Percentiles rank a stretch among this genome's conserved stretches.
These are phyloP conservation scores for Bruchidius siliquastri DNA, from an alignment of 2,888 invertebrate species.

Conservation along the genomic window DNA sequence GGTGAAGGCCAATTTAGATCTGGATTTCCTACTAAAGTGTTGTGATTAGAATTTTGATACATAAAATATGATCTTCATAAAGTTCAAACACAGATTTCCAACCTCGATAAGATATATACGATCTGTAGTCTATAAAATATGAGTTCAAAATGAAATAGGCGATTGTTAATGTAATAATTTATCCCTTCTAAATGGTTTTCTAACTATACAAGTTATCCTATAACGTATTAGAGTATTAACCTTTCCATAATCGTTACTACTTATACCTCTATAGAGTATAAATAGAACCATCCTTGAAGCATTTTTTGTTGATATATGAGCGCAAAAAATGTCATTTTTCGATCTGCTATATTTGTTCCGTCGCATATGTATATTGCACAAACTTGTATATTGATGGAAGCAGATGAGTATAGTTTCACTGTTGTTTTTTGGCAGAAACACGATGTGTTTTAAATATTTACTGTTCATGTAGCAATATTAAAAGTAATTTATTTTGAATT, in stretches of 20 bases:
- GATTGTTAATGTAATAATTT: too few relatives aligned
- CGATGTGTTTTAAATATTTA: constrained; percentile 22
- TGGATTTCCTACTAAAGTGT: too few relatives aligned
- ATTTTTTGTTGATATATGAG: background rate
- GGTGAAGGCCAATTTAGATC: too few relatives aligned
- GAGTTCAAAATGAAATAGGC: too few relatives aligned
- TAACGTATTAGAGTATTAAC: background rate
- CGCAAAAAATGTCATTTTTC: background rate
- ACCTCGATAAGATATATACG: too few relatives aligned
- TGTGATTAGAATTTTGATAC: too few relatives aligned
- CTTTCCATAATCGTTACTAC: background rate
- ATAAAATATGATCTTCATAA: too few relatives aligned
- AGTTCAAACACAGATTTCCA: too few relatives aligned
- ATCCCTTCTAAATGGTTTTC: too few relatives aligned
- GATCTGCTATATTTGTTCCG: background rate
- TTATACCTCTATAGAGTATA: too few relatives aligned
- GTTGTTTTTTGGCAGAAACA: constrained; percentile 15
- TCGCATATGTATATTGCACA: background rate
- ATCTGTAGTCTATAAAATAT: too few relatives aligned
- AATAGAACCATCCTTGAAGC: background rate
- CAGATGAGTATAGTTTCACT: constrained; percentile 7
- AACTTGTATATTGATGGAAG: background rate
- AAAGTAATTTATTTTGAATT: background rate
- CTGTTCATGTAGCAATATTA: constrained; percentile 42
- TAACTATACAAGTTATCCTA: too few relatives aligned